Evolutionary conservation across 2,888 invertebrate genomes (phyloP), one percentile per base, ranked within the genome.

Genomic region (Perithous albicinctus): DNA sequence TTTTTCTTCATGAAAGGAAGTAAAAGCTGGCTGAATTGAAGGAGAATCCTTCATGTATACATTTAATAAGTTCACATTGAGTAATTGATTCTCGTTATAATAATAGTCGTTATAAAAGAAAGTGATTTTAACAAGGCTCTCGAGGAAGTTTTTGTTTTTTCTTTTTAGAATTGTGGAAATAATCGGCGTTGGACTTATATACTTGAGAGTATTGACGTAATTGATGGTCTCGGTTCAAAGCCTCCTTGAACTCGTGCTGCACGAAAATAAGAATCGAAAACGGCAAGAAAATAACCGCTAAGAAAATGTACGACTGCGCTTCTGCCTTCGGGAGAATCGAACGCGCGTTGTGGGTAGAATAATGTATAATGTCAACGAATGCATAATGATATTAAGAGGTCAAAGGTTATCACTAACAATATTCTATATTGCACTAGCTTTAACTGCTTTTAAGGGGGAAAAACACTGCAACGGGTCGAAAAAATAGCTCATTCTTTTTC

Each of bases 381-480:
- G 84, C 84, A 82, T 85, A 73, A 81, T 81, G 59, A 75, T 84
- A 83, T 74, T 51, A 76, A 72, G 81, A 78, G 85, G 83, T 87
- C 85, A 85, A 69, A 84, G 75, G 73, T 79, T 80, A 80, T 81
- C 73, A 46, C 29, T 41, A 23, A 32, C 23, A 66, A 70, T 70
- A 56, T 64, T 54, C 32, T 70, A 51, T 64, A 51, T 35, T 46
- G 29, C 41, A 63, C 66, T 29, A 64, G 61, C 32, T 5, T 5
- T 29, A 29, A 5, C 29, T 29, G 5, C 29, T 29, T 29, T n/a
- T n/a, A n/a, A n/a, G n/a, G n/a, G n/a, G n/a, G n/a, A n/a, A n/a
- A n/a, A n/a, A n/a, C n/a, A n/a, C n/a, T n/a, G n/a, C n/a, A n/a
- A n/a, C n/a, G n/a, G n/a, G n/a, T n/a, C n/a, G n/a, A n/a, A n/a